Base-by-base conservation (phyloP, 2,113 vertebrate genomes). In the Otolemur garnettii region DNA sequence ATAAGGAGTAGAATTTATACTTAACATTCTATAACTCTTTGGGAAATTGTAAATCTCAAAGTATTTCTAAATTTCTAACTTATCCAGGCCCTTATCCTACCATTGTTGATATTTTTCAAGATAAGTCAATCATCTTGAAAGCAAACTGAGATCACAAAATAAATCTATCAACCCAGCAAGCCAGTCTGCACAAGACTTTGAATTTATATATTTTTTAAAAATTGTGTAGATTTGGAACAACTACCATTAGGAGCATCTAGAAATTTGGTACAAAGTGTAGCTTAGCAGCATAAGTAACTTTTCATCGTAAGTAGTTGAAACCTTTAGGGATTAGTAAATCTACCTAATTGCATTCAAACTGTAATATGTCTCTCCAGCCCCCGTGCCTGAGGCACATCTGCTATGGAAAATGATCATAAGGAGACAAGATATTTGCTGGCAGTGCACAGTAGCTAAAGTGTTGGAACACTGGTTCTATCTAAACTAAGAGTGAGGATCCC, bases 291-390 rank as follows among this genome's bases (percentile, higher is more conserved):
- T 90, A 90, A 80, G 42, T 79, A 72, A 77, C 21, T 90, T 75
- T 66, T 53, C 59, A 60, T 9, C 22, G 9, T 92, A 83, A 94
- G 33, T 72, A 64, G 33, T 28, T 33, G 19, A 89, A 24, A 81
- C 66, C 13, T 82, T 93, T 94, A 45, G 38, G 71, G 80, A 87
- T 90, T 79, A 83, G 87, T 84, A 33, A 33, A 74, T 42, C 69
- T 33, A 55, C 28, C 22, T 92, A 68, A 66, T 60, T 94, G 13
- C 55, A 84, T 75, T 96, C 59, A 91, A 74, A 82, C 50, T 57
- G 4, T 57, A 79, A 30, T 55, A 42, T 57, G 30, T 79, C 89
- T 88, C 62, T 81, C 12, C 1, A 18, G 45, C 38, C 33, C 26
- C 71, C 17, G 5, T 50, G 10, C 62, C n/a, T n/a, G 38, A 72